These are phyloP conservation scores for Serilophus lunatus DNA, from an alignment of 2,113 vertebrate genomes.

Conservation along the genomic window DNA sequence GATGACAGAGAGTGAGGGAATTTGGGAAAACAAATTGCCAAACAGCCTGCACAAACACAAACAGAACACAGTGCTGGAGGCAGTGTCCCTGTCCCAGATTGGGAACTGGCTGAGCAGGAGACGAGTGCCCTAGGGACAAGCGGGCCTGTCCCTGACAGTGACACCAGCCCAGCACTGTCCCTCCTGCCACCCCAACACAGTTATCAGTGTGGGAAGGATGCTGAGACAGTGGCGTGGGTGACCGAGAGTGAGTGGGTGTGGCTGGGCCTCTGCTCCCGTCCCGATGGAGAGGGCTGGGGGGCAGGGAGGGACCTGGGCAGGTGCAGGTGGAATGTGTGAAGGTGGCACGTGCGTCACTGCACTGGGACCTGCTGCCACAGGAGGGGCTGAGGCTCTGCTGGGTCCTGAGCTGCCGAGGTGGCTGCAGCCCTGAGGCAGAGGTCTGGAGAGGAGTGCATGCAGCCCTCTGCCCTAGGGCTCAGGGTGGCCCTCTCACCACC, in stretches of 20 bases:
- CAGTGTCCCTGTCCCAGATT: not conserved
- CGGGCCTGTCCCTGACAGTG: not conserved
- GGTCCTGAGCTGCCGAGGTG: not conserved
- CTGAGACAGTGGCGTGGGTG: not conserved
- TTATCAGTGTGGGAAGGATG: not conserved
- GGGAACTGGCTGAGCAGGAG: not conserved
- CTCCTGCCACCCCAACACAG: not conserved
- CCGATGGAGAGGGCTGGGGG: not conserved
- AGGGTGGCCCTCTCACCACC: rapidly evolving
- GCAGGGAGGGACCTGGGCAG: not conserved
- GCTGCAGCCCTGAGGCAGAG: not conserved
- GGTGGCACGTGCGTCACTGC: not conserved
- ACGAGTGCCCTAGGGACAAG: not conserved
- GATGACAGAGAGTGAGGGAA: not conserved
- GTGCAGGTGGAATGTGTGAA: not conserved
- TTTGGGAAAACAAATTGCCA: not conserved
- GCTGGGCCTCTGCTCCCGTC: not conserved
- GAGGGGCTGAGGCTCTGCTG: not conserved
- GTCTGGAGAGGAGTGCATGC: not conserved
- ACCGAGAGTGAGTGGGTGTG: not conserved
- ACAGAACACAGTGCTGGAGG: not conserved
- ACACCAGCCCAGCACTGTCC: not conserved
- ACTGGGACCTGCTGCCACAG: not conserved
- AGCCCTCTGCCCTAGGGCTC: not conserved
- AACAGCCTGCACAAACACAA: not conserved